Conservation (phyloP, 2,113 vertebrate genomes). For the Picathartes gymnocephalus region DNA sequence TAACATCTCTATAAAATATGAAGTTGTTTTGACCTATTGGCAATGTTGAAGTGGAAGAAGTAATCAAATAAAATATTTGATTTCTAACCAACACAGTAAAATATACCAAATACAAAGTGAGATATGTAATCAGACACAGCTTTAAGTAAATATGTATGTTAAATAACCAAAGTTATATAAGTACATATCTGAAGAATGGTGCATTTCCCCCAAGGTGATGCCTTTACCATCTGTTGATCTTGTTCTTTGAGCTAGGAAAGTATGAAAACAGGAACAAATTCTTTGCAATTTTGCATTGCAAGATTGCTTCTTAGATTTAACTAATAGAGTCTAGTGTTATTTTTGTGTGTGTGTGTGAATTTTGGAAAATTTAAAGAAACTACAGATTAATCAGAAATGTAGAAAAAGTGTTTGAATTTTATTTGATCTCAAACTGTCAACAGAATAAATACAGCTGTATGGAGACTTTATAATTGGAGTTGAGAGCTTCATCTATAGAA, state of each 20-base stretch:
- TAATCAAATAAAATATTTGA: not conserved
- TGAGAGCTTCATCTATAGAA: not conserved
- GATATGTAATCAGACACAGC: not conserved
- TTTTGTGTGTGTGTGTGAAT: not conserved
- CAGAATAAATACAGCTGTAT: not conserved
- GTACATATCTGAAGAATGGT: not conserved
- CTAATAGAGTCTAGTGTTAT: not conserved
- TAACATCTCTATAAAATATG: not conserved
- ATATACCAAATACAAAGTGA: not conserved
- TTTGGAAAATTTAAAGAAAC: not conserved
- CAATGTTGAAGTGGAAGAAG: not conserved
- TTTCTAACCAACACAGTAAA: not conserved
- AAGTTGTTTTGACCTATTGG: not conserved
- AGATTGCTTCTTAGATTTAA: not conserved
- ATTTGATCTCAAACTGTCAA: not conserved
- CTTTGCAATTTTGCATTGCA: not conserved
- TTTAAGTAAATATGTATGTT: not conserved
- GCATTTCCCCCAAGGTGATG: not conserved
- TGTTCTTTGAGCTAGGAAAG: not conserved
- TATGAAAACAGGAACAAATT: not conserved
- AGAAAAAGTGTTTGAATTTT: not conserved
- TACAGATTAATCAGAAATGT: not conserved
- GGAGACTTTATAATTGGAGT: not conserved
- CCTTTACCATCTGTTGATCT: not conserved
- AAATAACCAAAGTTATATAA: not conserved